Evolutionary conservation across 2,113 vertebrate genomes (phyloP).

Genomic region (Garra rufa): DNA sequence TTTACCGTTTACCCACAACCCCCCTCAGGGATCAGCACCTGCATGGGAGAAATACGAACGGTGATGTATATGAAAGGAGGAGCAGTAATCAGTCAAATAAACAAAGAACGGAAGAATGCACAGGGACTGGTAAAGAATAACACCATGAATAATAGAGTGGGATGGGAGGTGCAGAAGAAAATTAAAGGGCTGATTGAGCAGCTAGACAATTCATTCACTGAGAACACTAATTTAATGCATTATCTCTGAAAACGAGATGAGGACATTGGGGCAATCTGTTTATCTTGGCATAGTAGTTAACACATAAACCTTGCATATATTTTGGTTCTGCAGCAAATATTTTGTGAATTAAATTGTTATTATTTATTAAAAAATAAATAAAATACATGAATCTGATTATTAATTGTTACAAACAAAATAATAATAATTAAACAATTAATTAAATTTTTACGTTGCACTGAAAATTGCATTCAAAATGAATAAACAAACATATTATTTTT

Average conservation of each 20-base stretch:
- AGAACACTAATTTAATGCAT: conserved; percentile 12
- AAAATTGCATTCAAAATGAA: too few relatives aligned
- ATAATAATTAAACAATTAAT: too few relatives aligned
- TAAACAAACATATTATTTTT: too few relatives aligned
- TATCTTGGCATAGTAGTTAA: background rate
- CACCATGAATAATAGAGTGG: conserved; percentile 19
- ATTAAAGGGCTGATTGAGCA: conserved; percentile 17
- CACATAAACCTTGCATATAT: background rate
- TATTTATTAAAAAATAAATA: background rate
- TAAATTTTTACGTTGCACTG: too few relatives aligned
- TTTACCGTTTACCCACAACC: conserved; percentile 31
- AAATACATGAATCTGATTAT: too few relatives aligned
- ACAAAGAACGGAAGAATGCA: conserved; percentile 12
- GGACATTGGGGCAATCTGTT: background rate
- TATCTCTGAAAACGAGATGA: background rate
- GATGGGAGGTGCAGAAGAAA: conserved; percentile 1
- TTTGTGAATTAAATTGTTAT: background rate
- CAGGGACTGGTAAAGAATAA: background rate
- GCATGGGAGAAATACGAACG: conserved; percentile 25
- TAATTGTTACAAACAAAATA: too few relatives aligned
- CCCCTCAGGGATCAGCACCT: conserved; percentile 22
- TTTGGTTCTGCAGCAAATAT: background rate
- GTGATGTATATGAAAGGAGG: conserved; percentile 19
- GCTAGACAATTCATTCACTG: background rate
- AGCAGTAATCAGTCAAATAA: conserved; percentile 36